A percentile compares a stretch with the other conserved stretches of the same genome.
phyloP scores from a whole-genome alignment of 2,888 invertebrate species.

The Asteroscopus sphinx region DNA sequence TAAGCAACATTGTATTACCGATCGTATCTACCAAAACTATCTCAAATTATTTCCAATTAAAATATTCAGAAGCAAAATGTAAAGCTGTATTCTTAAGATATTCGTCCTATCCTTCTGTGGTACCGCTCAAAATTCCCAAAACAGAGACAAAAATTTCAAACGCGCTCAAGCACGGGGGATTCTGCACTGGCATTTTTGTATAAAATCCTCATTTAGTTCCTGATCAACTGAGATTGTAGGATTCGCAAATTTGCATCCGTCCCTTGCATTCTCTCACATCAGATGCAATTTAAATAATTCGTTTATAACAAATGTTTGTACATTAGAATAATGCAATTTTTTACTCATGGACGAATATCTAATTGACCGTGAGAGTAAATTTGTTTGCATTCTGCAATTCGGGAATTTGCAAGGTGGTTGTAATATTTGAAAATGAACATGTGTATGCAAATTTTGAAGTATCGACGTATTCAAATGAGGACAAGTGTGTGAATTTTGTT shows the following conservation, averaged over 20 bases:
- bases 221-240: conserved; percentile 80
- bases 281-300: conserved; percentile 84
- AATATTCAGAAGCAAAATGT: conserved; percentile 28
- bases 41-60: conserved; percentile 35
- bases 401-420: conserved; percentile 49
- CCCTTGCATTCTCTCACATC: conserved; percentile 66
- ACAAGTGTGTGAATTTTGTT: conserved; percentile 79
- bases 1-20: not conserved
- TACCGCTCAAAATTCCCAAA: conserved; percentile 55
- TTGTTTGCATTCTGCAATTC: conserved; percentile 64
- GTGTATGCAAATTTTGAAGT: conserved; percentile 68
- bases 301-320: conserved; percentile 77
- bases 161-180: conserved; percentile 64
- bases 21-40: conserved; percentile 19
- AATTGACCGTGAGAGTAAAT: conserved; percentile 81
- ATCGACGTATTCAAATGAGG: conserved; percentile 78
- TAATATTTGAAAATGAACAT: conserved; percentile 54
- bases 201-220: conserved; percentile 84
- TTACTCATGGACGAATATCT: conserved; percentile 72
- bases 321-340: conserved; percentile 76
- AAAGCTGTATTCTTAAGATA: conserved; percentile 26
- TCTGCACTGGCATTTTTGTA: conserved; percentile 79
- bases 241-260: conserved; percentile 80
- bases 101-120: conserved; percentile 40
- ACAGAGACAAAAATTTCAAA: conserved; percentile 62